Evolutionary conservation across 2,888 invertebrate genomes (phyloP), one percentile per base, ranked within the genome.

Genomic region (Tetropium fuscum): DNA sequence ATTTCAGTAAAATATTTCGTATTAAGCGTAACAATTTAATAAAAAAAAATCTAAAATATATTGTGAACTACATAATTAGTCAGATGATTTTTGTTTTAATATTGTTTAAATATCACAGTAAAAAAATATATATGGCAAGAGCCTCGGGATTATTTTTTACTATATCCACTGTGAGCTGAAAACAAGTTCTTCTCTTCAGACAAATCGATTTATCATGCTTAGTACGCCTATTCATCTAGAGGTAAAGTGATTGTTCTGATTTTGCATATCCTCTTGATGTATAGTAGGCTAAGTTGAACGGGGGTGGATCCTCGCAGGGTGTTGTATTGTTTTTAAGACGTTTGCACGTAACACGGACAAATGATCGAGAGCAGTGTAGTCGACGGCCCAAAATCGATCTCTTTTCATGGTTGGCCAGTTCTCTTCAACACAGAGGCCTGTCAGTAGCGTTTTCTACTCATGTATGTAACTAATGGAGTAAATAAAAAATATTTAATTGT

Each of bases 291-390:
- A 27, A 55, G 38, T 47, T 30, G 47, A 47, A 25, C 27, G 55
- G 53, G 34, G 48, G 58, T 36, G 58, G 48, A 58, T 48, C 47
- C 34, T 49, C 20, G 32, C 40, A 44, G 53, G 58, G 53, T 44
- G 22, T 36, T 58, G 58, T 53, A 58, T 58, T 58, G 58, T 58
- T 58, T 58, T 58, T 48, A 53, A 53, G 58, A 58, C 53, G 57
- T 51, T 58, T 47, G 53, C 47, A 53, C 48, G 58, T 58, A 58
- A 58, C 58, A 45, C 19, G 58, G 48, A 58, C 58, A 58, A 58
- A 58, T 58, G 58, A 58, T 58, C 53, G 53, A 38, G 45, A 49
- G 53, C 53, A 53, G 44, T 58, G 58, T 38, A 16, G 36, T 25
- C 53, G 58, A 58, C 58, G 58, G 51, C 20, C 34, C 22, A 10